Percentiles rank a stretch among this genome's conserved stretches.
These are phyloP conservation scores for Ganaspis sp. DNA, from an alignment of 1,140 invertebrate species.

Conservation along the genomic window DNA sequence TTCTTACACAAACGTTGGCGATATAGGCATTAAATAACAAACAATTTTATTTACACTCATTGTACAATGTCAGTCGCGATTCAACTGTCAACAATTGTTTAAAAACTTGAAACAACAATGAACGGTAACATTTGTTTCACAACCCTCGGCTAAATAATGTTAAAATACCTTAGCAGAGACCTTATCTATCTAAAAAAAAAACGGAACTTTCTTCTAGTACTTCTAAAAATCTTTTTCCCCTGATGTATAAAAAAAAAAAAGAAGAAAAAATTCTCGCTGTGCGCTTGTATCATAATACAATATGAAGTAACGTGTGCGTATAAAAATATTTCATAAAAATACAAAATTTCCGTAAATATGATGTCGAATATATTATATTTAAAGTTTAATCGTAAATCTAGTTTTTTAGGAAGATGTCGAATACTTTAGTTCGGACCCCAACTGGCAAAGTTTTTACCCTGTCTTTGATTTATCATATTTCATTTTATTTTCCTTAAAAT, in stretches of 20 bases:
- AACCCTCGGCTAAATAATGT: conserved; percentile 55
- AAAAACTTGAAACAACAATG: conserved; percentile 45
- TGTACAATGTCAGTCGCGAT: conserved; percentile 54
- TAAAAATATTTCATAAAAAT: conserved; percentile 33
- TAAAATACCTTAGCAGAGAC: conserved; percentile 44
- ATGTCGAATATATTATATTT: conserved; percentile 9
- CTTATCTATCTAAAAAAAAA: conserved; percentile 37
- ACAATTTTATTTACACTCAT: conserved; percentile 56
- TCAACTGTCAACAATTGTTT: conserved; percentile 49
- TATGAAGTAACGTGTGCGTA: conserved; percentile 28
- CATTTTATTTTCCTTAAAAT: neutral
- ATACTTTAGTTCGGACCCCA: conserved; percentile 15
- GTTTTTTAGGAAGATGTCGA: conserved; percentile 4
- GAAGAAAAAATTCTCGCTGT: conserved; percentile 19
- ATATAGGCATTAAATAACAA: conserved; percentile 62
- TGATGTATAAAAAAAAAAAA: neutral
- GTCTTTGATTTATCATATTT: neutral
- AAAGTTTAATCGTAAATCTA: conserved; percentile 6
- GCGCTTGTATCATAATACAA: conserved; percentile 4
- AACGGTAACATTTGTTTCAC: conserved; percentile 57
- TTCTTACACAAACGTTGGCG: conserved; percentile 54
- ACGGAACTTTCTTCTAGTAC: conserved; percentile 25
- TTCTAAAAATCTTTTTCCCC: conserved; percentile 34
- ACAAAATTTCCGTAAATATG: conserved; percentile 23
- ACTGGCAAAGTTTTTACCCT: conserved; percentile 21